A percentile compares a stretch with the other conserved stretches of the same genome.
Conservation (phyloP, 1,140 invertebrate species). For the Sipha flava region DNA sequence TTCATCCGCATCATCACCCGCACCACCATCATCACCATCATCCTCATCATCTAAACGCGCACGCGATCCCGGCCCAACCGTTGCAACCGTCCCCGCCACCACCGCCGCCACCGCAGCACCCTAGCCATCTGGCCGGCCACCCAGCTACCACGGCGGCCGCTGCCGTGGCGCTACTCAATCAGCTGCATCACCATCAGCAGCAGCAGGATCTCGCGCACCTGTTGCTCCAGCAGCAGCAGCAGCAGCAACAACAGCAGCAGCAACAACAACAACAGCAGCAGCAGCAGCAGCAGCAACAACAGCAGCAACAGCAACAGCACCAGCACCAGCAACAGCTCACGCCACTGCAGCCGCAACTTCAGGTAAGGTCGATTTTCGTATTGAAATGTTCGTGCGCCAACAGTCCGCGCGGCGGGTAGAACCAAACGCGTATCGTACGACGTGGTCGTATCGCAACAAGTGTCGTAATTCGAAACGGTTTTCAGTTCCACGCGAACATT, state of each 20-base stretch:
- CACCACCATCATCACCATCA: neutral
- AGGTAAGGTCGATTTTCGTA: neutral
- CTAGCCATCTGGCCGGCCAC: neutral
- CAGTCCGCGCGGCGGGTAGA: no score
- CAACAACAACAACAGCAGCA: neutral
- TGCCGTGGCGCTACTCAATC: neutral
- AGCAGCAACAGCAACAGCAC: neutral
- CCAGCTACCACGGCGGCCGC: neutral
- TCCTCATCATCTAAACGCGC: neutral
- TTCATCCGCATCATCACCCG: neutral
- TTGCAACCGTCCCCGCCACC: neutral
- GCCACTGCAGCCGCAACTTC: neutral
- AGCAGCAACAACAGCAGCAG: neutral
- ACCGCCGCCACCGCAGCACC: neutral
- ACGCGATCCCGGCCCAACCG: neutral
- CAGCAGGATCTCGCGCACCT: constrained; percentile 19
- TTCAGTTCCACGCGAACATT: no score
- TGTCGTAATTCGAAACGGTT: no score
- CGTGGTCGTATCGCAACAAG: no score
- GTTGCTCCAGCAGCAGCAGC: constrained; percentile 4
- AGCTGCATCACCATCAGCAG: constrained; percentile 10
- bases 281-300: neutral
- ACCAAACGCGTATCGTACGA: no score
- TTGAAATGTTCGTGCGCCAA: no score
- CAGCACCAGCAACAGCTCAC: constrained; percentile 7